Base-by-base conservation (phyloP, 1,140 invertebrate species). In the Fopius arisanus region DNA sequence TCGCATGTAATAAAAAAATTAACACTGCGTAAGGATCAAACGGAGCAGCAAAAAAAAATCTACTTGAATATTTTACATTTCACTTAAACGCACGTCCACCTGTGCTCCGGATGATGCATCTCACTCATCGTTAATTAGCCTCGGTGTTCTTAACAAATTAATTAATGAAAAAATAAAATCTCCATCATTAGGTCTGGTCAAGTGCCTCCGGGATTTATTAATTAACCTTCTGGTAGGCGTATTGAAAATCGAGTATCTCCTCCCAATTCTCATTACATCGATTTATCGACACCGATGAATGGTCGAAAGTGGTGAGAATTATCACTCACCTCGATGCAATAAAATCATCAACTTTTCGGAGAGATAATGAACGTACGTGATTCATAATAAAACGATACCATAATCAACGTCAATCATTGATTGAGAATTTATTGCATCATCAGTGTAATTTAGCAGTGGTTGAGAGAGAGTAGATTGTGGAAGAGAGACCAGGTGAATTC, bases 401-500 rank as follows among this genome's bases (percentile, higher is more conserved):
- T 48, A 59, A 59, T 59, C 23, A 59, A 10, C 23, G 23, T 59
- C 21, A 59, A 59, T 28, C 23, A 28, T 28, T 26, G 23, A 59
- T 59, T 26, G 23, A 59, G 3, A 21, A 23, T 28, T 19, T 26
- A 59, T 59, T 59, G 54, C 54, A 59, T 59, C 54, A 59, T 59
- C 23, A 26, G 54, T 26, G 23, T 12, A 59, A 59, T 26, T 59
- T 26, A 14, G 26, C 23, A 59, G 54, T 59, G 54, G 23, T 1
- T 59, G 10, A 59, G 54, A 26, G 62, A 65, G 63, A 73, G 21
- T 31, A 12, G 37, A 19, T 72, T 40, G 51, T 21, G 59, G 43
- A 65, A 48, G 28, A 67, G 21, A 70, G 40, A 67, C 41, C 48
- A 66, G 67, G 67, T 69, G 69, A 28, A 65, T 70, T 74, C 28